Evolutionary conservation across 2,797 vertebrate species (phyloP), one percentile per base, ranked within the genome.

Genomic region (Botia almorhae): DNA sequence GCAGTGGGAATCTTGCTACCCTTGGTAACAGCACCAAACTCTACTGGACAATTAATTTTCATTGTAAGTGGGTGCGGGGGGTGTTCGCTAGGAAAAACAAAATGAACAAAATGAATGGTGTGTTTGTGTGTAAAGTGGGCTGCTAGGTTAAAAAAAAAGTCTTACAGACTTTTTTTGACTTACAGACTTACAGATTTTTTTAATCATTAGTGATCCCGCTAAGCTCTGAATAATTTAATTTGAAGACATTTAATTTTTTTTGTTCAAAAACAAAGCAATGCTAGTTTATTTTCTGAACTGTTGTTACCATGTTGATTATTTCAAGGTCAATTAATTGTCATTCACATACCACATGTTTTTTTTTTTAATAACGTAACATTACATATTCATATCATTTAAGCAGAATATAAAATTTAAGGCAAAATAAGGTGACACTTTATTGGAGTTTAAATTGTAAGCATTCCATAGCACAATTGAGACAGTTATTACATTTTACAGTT

Each of bases 41-140:
- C 50, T 80, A 50, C 43, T 12, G 56, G 46, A 74, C 83, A 85
- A 85, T 86, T 80, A 69, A 81, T 77, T 80, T 70, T 76, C 50
- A 76, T 78, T 55, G 56, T 78, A 81, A 64, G 43, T 64, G 26
- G 68, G 64, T 23, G 16, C 50, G 60, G 14, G 7, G 26, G 13
- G 53, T 36, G 26, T 10, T 23, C 16, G 36, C 0, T 39, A 12
- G 74, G 13, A 63, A 58, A 78, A 78, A 82, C 74, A 73, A 81
- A 81, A 82, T 75, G 71, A 75, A 61, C 64, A 33, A 46, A 46
- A 46, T 46, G 43, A 43, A 19, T 70, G 76, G 16, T 36, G 33
- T 64, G 7, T 33, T 16, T 33, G 36, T 61, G 68, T 55, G 69
- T 26, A 36, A 56, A 81, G 51, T 70, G 65, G 50, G 64, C 74